Base-by-base conservation (phyloP, 53 echinoderm and acorn worm genomes). In the Henricia sp. region DNA sequence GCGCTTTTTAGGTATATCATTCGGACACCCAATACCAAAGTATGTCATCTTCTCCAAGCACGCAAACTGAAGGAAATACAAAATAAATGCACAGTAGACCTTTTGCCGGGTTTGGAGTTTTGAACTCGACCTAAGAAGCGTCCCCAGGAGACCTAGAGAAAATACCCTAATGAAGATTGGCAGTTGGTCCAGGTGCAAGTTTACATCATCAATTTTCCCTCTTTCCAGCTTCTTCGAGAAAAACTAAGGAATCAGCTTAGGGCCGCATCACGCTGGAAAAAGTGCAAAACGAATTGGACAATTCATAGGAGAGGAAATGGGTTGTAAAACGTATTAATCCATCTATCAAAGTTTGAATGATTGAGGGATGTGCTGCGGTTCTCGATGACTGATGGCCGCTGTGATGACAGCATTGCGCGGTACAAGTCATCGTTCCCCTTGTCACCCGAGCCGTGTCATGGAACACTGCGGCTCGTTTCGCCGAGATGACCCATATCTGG, bases 271-370 rank as follows among this genome's bases (percentile, higher is more conserved):
- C 80, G 27, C 20, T 32, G 80, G 33, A 63, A 80, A n/a, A 80
- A 80, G 80, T 80, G 80, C 80, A 80, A 80, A 80, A 80, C 80
- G 80, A 80, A 80, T 80, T 80, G 64, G 80, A 80, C 80, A 80
- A 80, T 63, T 80, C 80, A 80, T 80, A 80, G 14, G 63, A 80
- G 64, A 80, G 80, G 80, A 80, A 80, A 80, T 80, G 80, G 80
- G 80, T 80, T 80, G 80, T 80, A 80, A 80, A 80, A 80, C 64
- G 80, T 80, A 80, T 80, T 80, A 80, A 80, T 80, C 80, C 80
- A 24, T 80, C 80, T 16, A 80, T 80, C 80, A 80, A 63, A 63
- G 80, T 62, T 80, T 38, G 62, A 50, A 20, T 62, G 80, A 80
- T 43, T 33, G 80, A 80, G 58, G 64, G 64, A 63, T 80, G 48